Conservation (phyloP, 2,797 vertebrate species). For the Pseudomugil tenellus region DNA sequence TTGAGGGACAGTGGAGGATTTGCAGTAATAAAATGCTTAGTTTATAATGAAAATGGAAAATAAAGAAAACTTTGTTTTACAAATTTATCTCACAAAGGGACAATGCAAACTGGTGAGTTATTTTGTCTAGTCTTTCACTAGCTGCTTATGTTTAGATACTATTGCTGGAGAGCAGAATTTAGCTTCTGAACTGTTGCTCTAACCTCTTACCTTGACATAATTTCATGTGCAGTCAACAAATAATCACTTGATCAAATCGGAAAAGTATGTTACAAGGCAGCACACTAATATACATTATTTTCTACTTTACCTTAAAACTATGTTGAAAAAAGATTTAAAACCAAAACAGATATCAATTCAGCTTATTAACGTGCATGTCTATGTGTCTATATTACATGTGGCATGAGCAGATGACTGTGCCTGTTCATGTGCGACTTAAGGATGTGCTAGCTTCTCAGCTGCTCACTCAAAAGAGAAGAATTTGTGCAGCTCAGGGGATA, state of each 20-base stretch:
- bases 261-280: conserved; percentile 7
- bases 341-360: conserved; percentile 1
- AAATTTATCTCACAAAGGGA: background rate
- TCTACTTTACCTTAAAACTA: conserved; percentile 3
- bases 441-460: conserved; percentile 34
- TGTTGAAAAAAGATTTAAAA: background rate
- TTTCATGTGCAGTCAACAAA: conserved; percentile 15
- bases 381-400: conserved; percentile 8
- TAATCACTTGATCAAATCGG: conserved; percentile 4
- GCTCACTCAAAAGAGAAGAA: conserved; percentile 67
- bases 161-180: background rate
- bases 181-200: too few relatives aligned
- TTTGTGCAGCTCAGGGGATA: conserved; percentile 53
- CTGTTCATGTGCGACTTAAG: conserved; percentile 42
- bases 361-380: background rate
- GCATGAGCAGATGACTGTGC: conserved; percentile 26
- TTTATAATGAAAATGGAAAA: too few relatives aligned
- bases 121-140: background rate
- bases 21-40: background rate
- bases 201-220: conserved; percentile 9
- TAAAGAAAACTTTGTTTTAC: background rate
- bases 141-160: conserved; percentile 1
- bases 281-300: background rate
- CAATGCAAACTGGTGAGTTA: background rate
- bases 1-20: conserved; percentile 7